phyloP scores from a whole-genome alignment of 1,140 invertebrate genomes.

The Periplaneta americana region DNA sequence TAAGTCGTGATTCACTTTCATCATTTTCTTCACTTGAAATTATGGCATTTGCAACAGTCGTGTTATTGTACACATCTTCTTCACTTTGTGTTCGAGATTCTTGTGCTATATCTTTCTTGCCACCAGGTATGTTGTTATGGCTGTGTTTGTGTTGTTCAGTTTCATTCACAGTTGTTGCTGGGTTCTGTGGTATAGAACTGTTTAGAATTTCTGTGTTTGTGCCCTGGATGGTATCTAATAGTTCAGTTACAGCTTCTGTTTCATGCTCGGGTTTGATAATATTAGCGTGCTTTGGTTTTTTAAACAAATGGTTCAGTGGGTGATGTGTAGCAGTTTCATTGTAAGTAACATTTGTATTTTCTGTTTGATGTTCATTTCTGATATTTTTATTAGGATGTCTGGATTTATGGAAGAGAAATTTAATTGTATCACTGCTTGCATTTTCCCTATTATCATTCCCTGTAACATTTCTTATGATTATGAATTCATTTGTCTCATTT shows the following conservation, averaged over 20 bases:
- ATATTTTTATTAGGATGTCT: background rate
- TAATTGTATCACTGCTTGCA: background rate
- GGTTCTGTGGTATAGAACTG: background rate
- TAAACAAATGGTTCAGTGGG: too few relatives aligned
- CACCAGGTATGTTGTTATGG: background rate
- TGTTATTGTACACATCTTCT: background rate
- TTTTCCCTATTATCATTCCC: background rate
- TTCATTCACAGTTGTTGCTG: background rate
- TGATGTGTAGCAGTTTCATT: too few relatives aligned
- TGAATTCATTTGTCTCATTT: background rate
- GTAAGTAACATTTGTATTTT: too few relatives aligned
- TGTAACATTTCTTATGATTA: background rate
- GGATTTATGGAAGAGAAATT: background rate
- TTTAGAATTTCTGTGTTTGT: background rate
- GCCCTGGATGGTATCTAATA: background rate
- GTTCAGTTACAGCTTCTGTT: background rate
- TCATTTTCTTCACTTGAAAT: background rate
- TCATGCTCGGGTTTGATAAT: background rate
- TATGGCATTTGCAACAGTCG: background rate
- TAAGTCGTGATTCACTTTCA: slow-evolving; percentile 24
- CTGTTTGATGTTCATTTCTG: background rate
- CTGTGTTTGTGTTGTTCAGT: background rate
- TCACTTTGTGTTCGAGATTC: background rate
- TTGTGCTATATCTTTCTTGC: background rate
- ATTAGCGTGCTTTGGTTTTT: too few relatives aligned